Base-by-base conservation (phyloP, 2,888 invertebrate species). In the Drosophila bunnanda region DNA sequence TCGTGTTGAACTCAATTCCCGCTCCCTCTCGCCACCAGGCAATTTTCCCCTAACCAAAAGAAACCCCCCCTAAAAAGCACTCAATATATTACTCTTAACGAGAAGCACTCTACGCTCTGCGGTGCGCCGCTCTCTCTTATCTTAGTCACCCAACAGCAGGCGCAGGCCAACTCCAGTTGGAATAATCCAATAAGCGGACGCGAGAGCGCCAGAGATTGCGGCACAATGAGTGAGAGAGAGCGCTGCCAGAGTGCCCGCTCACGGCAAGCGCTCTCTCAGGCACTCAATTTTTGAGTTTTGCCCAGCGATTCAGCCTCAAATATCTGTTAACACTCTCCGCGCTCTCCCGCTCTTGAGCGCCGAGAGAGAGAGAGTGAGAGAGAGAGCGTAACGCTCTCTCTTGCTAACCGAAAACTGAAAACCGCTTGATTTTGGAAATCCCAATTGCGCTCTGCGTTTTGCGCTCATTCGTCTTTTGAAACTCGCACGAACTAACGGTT, bases 111-210 rank as follows among this genome's bases (percentile, higher is more conserved):
- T 56, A 22, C n/a, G 6, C 15, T 32, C 32, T 20, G 20, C 6
- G 9, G 13, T 15, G 20, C 20, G 25, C 46, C 50, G 13, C 22
- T 10, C 54, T 10, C 54, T 54, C 34, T 20, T 59, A 17, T 17
- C n/a, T n/a, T 46, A 22, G 17, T 17, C 48, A 30, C 30, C n/a
- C 15, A 22, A 44, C 44, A 25, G 15, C n/a, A 34, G 13, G 13
- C 20, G 50, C 22, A 36, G 10, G 20, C 28, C 28, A 58, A 81
- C 82, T 84, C 82, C 81, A 83, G 70, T 57, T 32, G 22, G 44
- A 61, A 70, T 56, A 80, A 58, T 71, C 77, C 83, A 86, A 81
- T 83, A 82, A 79, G 77, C 22, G 43, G 15, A n/a, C 39, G 36
- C 36, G 30, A 66, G 56, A 59, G 68, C 28, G 60, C 20, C 25